Base-by-base conservation (phyloP, 2,888 invertebrate genomes). In the Selenia dentaria region DNA sequence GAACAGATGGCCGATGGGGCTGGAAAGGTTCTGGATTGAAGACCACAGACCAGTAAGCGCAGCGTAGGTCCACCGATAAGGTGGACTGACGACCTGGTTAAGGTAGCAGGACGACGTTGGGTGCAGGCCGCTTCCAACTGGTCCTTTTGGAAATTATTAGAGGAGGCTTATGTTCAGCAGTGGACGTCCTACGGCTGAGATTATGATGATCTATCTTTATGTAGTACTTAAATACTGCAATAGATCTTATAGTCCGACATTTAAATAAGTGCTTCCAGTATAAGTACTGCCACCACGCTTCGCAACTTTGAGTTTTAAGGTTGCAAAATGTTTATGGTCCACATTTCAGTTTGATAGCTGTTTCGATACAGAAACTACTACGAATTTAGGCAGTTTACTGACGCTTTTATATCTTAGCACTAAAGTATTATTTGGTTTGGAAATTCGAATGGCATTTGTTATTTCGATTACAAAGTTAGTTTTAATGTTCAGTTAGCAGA, bases 271-370 rank as follows among this genome's bases (percentile, higher is more conserved):
- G 16, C 4, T n/a, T n/a, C n/a, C 2, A 16, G 16, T 16, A 16
- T 4, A 2, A 3, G 4, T 16, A 16, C 46, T 32, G 46, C 20
- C 33, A 35, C 40, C 33, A 35, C 26, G 31, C 35, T 46, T 35
- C 35, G 35, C 29, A 40, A 40, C 40, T 46, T 44, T 40, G 35
- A 46, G 35, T 31, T 39, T 39, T 40, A 40, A 40, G 29, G 46
- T 46, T 40, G 35, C 40, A 39, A 16, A 26, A 33, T 37, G 41
- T 42, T 48, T 42, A 42, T 40, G 35, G 35, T 39, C 31, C 14
- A 31, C 40, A 46, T 39, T 46, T 46, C 34, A n/a, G 29, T 40
- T 46, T 46, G 35, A 46, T 46, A 36, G 46, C 31, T 36, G 26
- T 35, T 35, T 12, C 36, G 32, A 32, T 44, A 26, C 18, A 31